phyloP scores from a whole-genome alignment of 2,797 vertebrate genomes.

The Gila robusta region DNA sequence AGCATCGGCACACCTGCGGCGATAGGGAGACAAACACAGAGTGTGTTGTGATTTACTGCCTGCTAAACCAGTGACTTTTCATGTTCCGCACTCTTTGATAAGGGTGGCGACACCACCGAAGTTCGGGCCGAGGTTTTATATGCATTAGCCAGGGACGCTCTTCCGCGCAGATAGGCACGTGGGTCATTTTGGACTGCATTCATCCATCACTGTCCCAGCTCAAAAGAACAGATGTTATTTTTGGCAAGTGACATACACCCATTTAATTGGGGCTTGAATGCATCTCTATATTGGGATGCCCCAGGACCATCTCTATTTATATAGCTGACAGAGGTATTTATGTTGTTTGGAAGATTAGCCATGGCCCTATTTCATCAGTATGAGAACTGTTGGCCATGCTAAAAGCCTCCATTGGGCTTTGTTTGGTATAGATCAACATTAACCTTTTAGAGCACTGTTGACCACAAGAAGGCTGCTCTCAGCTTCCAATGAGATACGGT shows the following conservation, averaged over 20 bases:
- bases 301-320: constrained; percentile 65
- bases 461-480: constrained; percentile 81
- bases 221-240: constrained; percentile 67
- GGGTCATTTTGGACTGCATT: constrained; percentile 76
- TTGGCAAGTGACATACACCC: constrained; percentile 31
- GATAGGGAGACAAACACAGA: constrained; percentile 61
- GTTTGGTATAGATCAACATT: constrained; percentile 78
- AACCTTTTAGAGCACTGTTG: constrained; percentile 86
- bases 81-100: constrained; percentile 77
- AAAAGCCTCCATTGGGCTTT: constrained; percentile 82
- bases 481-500: constrained; percentile 68
- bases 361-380: constrained; percentile 81
- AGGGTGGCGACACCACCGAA: constrained; percentile 69
- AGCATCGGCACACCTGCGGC: constrained; percentile 91
- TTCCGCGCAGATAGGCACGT: constrained; percentile 77
- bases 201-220: constrained; percentile 18
- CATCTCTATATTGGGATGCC: constrained; percentile 61
- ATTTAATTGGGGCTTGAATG: constrained; percentile 41
- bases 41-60: constrained; percentile 74
- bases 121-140: constrained; percentile 79
- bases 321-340: constrained; percentile 77
- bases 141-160: constrained; percentile 79
- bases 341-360: constrained; percentile 74
- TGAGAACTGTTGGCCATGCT: constrained; percentile 73
- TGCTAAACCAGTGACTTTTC: constrained; percentile 79